Evolutionary conservation across 2,113 vertebrate species (phyloP).

Genomic region (Otolemur garnettii): DNA sequence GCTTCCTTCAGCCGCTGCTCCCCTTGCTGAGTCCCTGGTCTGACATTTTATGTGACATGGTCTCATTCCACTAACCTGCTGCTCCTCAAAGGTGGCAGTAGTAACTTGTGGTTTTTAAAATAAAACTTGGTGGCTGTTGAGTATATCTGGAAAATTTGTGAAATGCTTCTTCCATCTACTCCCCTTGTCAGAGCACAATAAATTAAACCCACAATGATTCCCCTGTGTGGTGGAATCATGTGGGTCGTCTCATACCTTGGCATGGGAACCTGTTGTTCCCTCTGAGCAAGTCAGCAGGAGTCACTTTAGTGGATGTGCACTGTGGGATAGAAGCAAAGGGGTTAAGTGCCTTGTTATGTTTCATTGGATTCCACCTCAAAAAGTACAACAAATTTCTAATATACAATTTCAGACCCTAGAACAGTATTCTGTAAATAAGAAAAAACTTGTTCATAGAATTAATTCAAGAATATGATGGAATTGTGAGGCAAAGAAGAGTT

Average conservation of each 20-base stretch:
- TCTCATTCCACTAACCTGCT: neutral
- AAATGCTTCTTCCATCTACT: neutral
- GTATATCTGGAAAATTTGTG: neutral
- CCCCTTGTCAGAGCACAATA: neutral
- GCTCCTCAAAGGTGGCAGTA: neutral
- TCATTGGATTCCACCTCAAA: neutral
- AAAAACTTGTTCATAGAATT: slow-evolving; percentile 24
- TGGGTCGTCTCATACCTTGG: neutral
- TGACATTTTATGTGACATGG: neutral
- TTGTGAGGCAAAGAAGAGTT: neutral
- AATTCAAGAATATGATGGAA: neutral
- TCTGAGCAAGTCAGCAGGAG: neutral
- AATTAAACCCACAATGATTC: neutral
- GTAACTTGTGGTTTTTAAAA: neutral
- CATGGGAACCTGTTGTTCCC: neutral
- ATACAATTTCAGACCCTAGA: neutral
- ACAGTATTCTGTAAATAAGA: neutral
- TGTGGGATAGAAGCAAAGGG: neutral
- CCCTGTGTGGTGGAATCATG: neutral
- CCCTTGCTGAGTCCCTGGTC: neutral
- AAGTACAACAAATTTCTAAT: neutral
- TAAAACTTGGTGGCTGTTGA: neutral
- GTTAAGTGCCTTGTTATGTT: neutral
- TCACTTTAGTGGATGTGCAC: neutral
- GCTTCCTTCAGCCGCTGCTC: neutral